These are phyloP conservation scores for Polyommatus iphigenia DNA, from an alignment of 2,888 invertebrate genomes.

Conservation along the genomic window DNA sequence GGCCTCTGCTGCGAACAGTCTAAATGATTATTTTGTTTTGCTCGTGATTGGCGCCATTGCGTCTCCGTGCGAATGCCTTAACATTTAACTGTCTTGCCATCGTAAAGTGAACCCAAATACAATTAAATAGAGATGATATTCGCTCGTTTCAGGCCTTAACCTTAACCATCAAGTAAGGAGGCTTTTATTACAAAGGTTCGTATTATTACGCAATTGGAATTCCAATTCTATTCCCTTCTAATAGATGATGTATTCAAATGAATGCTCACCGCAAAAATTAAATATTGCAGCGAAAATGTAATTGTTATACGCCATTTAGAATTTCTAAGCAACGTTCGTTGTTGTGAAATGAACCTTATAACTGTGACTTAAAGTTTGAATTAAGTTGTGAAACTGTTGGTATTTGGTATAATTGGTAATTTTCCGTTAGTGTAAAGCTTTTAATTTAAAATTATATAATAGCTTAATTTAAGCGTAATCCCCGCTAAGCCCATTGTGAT, in stretches of 20 bases:
- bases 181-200: slow-evolving; percentile 16
- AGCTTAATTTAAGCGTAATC: slow-evolving; percentile 13
- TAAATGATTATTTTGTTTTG: slow-evolving; percentile 35
- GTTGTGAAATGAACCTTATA: slow-evolving; percentile 1
- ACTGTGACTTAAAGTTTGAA: neutral
- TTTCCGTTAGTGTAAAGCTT: neutral
- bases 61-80: slow-evolving; percentile 29
- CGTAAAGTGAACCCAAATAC: neutral
- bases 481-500: neutral
- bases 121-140: neutral
- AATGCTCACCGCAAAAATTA: neutral
- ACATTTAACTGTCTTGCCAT: neutral
- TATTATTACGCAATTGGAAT: neutral
- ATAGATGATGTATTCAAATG: neutral
- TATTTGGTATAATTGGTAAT: slow-evolving; percentile 15
- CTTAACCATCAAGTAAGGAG: slow-evolving; percentile 20
- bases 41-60: slow-evolving; percentile 35
- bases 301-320: slow-evolving; percentile 22
- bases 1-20: slow-evolving; percentile 25
- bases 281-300: slow-evolving; percentile 24
- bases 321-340: slow-evolving; percentile 15
- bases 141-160: neutral
- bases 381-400: neutral
- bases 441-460: slow-evolving; percentile 23
- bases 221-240: neutral